These are phyloP conservation scores for Ctenosaura bakeri DNA, from an alignment of 2,797 vertebrate genomes.

Conservation along the genomic window DNA sequence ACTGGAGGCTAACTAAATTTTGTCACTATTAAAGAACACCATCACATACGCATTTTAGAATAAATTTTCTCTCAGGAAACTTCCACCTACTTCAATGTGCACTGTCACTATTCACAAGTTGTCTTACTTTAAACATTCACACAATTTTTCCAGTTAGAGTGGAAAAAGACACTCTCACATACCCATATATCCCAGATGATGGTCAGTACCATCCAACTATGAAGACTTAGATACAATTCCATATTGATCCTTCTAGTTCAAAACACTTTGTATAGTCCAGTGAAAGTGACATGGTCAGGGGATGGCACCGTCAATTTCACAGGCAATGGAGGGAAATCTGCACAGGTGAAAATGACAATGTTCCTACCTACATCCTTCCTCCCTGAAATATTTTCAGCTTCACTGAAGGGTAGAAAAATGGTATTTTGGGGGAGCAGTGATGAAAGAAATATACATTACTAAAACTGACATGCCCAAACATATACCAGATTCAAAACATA, in stretches of 20 bases:
- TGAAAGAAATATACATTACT: no score
- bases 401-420: neutral
- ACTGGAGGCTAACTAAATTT: neutral
- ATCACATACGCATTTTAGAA: neutral
- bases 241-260: neutral
- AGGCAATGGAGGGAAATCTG: neutral
- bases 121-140: neutral
- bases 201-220: neutral
- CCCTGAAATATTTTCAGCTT: neutral
- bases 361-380: neutral
- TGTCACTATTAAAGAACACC: neutral
- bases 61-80: conserved; percentile 5
- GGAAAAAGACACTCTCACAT: neutral
- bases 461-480: neutral
- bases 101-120: neutral
- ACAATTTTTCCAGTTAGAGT: neutral
- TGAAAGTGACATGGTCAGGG: neutral
- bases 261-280: neutral
- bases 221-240: neutral
- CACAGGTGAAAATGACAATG: neutral
- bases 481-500: neutral
- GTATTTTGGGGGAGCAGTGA: no score
- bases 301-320: neutral
- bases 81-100: neutral
- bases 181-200: neutral